Conservation (phyloP, 2,888 invertebrate genomes). For the Philopedon plagiatum region DNA sequence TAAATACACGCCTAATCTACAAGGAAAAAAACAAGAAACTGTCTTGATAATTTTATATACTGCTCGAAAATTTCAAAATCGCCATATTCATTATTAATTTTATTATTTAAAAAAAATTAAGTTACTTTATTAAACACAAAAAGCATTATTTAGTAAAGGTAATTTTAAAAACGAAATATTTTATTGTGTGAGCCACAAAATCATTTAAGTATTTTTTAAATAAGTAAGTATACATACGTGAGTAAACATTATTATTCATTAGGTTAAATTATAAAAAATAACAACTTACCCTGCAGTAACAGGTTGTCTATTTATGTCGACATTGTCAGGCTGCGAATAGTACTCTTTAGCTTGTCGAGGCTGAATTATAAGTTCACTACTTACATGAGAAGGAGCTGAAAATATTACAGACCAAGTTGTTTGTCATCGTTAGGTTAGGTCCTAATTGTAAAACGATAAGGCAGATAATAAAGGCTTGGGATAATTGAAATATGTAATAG, state of each 20-base stretch:
- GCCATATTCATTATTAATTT: background rate
- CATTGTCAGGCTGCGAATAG: conserved; percentile 71
- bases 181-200: conserved; percentile 33
- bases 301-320: conserved; percentile 76
- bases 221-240: conserved; percentile 7
- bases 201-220: background rate
- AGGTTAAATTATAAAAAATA: background rate
- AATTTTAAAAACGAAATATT: conserved; percentile 6
- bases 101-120: background rate
- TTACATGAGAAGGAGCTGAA: conserved; percentile 57
- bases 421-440: no score
- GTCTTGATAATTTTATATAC: conserved; percentile 43
- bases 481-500: no score
- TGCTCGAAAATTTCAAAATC: background rate
- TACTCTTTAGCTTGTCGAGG: conserved; percentile 65
- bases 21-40: conserved; percentile 27
- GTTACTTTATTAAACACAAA: conserved; percentile 33
- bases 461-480: no score
- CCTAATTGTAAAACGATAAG: no score
- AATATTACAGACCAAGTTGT: background rate
- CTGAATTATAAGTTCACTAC: conserved; percentile 66
- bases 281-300: conserved; percentile 76
- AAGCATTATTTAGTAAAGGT: conserved; percentile 29
- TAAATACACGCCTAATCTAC: conserved; percentile 1
- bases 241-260: background rate